Conservation (phyloP, 2,888 invertebrate species). For the Urechis unicinctus region DNA sequence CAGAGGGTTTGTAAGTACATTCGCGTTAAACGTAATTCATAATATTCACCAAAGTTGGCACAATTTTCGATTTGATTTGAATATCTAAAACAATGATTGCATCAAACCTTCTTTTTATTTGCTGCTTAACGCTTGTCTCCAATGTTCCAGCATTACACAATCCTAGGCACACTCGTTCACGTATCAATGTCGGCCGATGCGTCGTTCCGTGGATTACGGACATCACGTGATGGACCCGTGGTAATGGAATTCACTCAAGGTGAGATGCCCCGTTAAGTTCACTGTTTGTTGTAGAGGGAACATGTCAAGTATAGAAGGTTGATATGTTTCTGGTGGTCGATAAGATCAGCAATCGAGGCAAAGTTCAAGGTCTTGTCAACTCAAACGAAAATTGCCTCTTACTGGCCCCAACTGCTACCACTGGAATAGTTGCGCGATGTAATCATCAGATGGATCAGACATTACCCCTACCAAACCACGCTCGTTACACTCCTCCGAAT, state of each 20-base stretch:
- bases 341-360: too few species aligned
- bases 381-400: too few species aligned
- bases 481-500: too few species aligned
- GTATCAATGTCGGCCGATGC: constrained; percentile 51
- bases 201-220: constrained; percentile 59
- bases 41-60: too few species aligned
- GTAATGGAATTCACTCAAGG: constrained; percentile 78
- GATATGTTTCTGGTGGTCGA: background rate
- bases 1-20: constrained; percentile 4
- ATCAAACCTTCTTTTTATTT: background rate
- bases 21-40: background rate
- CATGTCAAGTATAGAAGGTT: too few species aligned
- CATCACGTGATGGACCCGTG: constrained; percentile 78
- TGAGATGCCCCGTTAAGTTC: constrained; percentile 34
- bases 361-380: too few species aligned
- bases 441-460: too few species aligned
- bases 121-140: too few species aligned
- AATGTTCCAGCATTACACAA: constrained; percentile 36
- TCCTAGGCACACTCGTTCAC: constrained; percentile 41
- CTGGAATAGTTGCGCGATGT: too few species aligned
- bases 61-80: too few species aligned
- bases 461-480: too few species aligned
- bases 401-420: too few species aligned
- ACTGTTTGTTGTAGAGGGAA: background rate
- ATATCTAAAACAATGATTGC: background rate